phyloP scores from a whole-genome alignment of 2,797 vertebrate species.

The Amazonetta brasiliensis region DNA sequence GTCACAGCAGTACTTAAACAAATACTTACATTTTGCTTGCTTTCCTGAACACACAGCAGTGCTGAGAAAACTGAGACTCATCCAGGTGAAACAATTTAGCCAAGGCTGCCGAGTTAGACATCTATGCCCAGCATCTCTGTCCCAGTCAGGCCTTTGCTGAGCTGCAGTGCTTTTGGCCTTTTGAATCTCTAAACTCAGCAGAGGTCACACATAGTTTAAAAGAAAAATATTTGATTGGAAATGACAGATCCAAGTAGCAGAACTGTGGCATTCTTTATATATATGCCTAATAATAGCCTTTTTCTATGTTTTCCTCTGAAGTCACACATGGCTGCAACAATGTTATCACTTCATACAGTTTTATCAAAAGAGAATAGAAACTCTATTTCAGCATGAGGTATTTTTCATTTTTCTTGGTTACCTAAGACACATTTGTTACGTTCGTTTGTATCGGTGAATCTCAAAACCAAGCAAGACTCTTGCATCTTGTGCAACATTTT shows the following conservation, averaged over 20 bases:
- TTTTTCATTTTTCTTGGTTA: neutral
- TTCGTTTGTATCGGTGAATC: neutral
- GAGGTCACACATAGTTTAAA: rapidly evolving
- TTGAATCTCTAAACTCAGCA: neutral
- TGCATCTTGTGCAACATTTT: neutral
- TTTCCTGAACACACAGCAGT: neutral
- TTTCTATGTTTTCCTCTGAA: neutral
- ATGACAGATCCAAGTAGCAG: no score
- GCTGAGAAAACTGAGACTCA: neutral
- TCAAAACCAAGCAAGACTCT: neutral
- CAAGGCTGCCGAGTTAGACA: neutral
- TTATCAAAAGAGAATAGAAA: neutral
- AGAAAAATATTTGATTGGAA: neutral
- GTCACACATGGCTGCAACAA: neutral
- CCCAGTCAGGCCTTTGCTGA: neutral
- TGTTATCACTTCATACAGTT: neutral
- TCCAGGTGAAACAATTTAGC: neutral
- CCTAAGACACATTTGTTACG: neutral
- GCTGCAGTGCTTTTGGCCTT: neutral
- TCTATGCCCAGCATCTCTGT: neutral
- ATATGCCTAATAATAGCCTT: neutral
- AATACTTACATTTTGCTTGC: neutral
- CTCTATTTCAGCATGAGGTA: neutral
- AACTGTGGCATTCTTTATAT: neutral
- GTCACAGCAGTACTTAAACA: neutral